These are phyloP conservation scores for Leptinotarsa juncta DNA, from an alignment of 2,888 invertebrate genomes.

Conservation along the genomic window DNA sequence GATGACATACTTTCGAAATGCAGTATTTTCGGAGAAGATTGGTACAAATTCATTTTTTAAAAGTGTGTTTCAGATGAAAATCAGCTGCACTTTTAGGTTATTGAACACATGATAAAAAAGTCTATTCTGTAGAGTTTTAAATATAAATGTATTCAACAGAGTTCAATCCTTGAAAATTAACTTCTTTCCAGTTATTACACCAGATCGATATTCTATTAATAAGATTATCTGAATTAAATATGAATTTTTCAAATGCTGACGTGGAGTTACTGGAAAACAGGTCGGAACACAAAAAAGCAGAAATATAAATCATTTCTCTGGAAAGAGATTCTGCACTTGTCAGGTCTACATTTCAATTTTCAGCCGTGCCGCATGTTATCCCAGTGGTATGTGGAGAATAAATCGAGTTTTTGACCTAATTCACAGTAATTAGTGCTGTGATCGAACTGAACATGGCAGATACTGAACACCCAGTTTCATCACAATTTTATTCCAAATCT, in stretches of 20 bases:
- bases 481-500: neutral
- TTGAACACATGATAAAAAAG: too few species aligned
- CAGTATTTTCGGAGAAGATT: too few species aligned
- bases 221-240: conserved; percentile 33
- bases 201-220: conserved; percentile 34
- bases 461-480: neutral
- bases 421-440: neutral
- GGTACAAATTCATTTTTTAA: too few species aligned
- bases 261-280: conserved; percentile 17
- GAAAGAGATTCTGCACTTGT: neutral
- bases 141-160: too few species aligned
- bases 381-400: neutral
- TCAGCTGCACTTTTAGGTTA: too few species aligned
- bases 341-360: conserved; percentile 7
- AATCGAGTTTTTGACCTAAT: conserved; percentile 9
- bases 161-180: conserved; percentile 8
- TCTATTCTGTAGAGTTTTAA: too few species aligned
- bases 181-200: conserved; percentile 16
- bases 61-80: too few species aligned
- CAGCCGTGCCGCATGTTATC: neutral
- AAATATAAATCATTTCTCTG: neutral
- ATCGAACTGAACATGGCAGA: neutral
- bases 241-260: conserved; percentile 31
- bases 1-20: too few species aligned
- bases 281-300: neutral